Evolutionary conservation across 2,797 vertebrate species (phyloP), one percentile per base, ranked within the genome.

Genomic region (Pangasius sanitwongsei): DNA sequence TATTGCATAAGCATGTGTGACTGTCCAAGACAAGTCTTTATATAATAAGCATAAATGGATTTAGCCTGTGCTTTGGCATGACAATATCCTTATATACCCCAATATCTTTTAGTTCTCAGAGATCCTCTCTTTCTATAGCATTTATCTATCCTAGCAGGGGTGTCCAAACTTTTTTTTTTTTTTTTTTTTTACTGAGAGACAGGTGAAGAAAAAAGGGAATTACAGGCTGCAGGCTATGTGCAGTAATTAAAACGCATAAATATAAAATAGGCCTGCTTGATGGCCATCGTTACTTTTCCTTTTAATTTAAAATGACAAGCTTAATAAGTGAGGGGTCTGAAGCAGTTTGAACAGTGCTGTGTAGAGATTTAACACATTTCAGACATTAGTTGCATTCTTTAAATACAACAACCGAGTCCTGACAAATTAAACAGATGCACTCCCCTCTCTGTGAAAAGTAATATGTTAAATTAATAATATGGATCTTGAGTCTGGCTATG

Each of bases 1-100:
- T 90, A 94, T 95, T 94, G 93, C 91, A 93, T 94, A 95, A 95
- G 92, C 94, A 91, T 67, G 86, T 86, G 88, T 92, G 90, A 93
- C 90, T 90, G 92, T 91, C 90, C 89, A 87, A 90, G 89, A 91
- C 89, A 91, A 92, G 91, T 92, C 89, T n/a, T 90, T 92, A 88
- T 91, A 91, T 91, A 92, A 94, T 91, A 92, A 90, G 87, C 44
- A 90, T 87, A 93, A 90, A 59, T 90, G 92, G 92, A 90, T 87
- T 87, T 91, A 80, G 80, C 74, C 89, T 50, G n/a, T 90, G 74
- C 86, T 34, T 65, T 89, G 77, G 70, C 89, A 82, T 90, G 90
- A 91, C 86, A 89, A 88, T 87, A 77, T 87, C 61, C 69, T 61
- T n/a, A 81, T 83, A 88, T 81, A 28, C 15, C 7, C 1, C 55